Base-by-base conservation (phyloP, 2,797 vertebrate species). In the Sebastes taczanowskii region DNA sequence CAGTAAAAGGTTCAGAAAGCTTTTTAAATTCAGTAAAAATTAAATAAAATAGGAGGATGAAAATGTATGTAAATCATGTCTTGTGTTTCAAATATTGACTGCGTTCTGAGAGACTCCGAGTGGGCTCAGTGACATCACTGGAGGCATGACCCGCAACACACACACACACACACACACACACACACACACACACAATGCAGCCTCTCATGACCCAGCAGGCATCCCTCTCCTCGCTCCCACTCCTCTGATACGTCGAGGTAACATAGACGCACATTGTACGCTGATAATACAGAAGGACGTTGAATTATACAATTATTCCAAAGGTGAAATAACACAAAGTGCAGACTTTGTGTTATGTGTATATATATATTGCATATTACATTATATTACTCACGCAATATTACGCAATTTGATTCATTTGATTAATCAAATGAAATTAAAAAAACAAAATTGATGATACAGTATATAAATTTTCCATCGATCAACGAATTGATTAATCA, bases 121-220 rank as follows among this genome's bases (percentile, higher is more conserved):
- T 88, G 87, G 88, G 76, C 60, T 64, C 59, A 63, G 82, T 93
- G 91, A 94, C 85, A 68, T 91, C 91, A 92, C 60, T 35, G 65
- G 49, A 79, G 70, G 66, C 78, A 77, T 85, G 86, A 91, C 90
- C 89, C 89, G n/a, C 2, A 35, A 58, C 55, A 30, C 70, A 71
- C 30, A 32, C 32, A 35, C 68, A 42, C 70, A 35, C 59, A 42
- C 53, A 71, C 55, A 74, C 52, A 27, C 81, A 38, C 35, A 68
- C 56, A 56, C 66, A 58, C 55, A 30, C 70, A 71, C 34, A 25
- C 49, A 87, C 88, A 88, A 85, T 85, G 86, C 66, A 67, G 77
- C 78, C 58, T 77, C 25, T 87, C 81, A 81, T 71, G 71, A 77
- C 82, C 66, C 62, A 10, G 78, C 53, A 71, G 62, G 58, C 79